phyloP scores from a whole-genome alignment of 2,113 vertebrate species.

The Galeopterus variegatus region DNA sequence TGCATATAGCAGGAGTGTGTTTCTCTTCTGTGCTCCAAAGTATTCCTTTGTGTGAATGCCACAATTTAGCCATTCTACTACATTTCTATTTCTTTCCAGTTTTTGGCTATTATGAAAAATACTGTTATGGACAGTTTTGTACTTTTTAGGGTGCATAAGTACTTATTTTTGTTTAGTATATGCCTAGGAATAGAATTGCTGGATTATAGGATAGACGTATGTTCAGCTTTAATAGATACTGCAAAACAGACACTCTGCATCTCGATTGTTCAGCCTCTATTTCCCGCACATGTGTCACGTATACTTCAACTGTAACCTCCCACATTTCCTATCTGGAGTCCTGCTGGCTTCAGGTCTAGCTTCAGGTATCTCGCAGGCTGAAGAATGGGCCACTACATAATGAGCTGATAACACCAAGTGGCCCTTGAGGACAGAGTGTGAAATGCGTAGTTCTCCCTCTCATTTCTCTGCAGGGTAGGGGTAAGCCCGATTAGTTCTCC shows the following conservation, averaged over 20 bases:
- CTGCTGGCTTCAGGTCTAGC: not conserved
- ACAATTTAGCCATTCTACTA: not conserved
- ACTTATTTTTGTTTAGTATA: not conserved
- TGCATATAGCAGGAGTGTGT: not conserved
- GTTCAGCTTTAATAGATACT: not conserved
- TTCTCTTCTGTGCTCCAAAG: slow-evolving; percentile 12
- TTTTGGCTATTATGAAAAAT: slow-evolving; percentile 39
- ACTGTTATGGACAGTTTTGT: not conserved
- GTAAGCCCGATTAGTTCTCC: not conserved
- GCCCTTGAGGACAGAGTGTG: not conserved
- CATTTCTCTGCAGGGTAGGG: not conserved
- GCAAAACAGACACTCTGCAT: not conserved
- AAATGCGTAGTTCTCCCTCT: not conserved
- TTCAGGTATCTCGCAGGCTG: not conserved
- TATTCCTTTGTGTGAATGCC: slow-evolving; percentile 9
- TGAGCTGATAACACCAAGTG: not conserved
- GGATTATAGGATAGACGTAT: not conserved
- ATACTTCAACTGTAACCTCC: not conserved
- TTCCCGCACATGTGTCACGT: not conserved
- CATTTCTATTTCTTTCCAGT: slow-evolving; percentile 34
- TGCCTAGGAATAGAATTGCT: not conserved
- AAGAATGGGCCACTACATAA: not conserved
- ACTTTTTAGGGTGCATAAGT: not conserved
- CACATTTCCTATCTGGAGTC: not conserved
- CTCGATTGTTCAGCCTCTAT: not conserved